Evolutionary conservation across 2,888 invertebrate genomes (phyloP).

Genomic region (Rhingia rostrata): DNA sequence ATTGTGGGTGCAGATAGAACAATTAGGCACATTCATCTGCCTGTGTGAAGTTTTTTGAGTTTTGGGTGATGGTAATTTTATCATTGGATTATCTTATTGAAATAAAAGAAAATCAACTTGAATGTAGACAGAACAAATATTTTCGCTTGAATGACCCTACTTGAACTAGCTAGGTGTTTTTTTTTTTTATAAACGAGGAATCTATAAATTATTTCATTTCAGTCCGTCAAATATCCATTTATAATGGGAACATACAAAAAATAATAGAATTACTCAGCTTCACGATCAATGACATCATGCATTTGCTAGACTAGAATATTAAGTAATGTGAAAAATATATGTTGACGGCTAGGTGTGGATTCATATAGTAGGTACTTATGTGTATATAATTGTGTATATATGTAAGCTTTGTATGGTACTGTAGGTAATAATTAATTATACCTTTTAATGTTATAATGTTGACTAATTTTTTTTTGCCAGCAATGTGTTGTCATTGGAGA

Average conservation of each 20-base stretch:
- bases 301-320: constrained; percentile 27
- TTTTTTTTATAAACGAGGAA: too few species aligned
- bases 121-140: not conserved
- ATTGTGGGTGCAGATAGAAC: constrained; percentile 20
- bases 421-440: too few species aligned
- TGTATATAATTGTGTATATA: not conserved
- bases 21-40: not conserved
- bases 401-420: too few species aligned
- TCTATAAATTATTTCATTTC: too few species aligned
- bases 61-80: constrained; percentile 15
- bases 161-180: constrained; percentile 3
- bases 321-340: constrained; percentile 9
- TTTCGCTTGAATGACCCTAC: constrained; percentile 3
- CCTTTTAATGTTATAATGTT: too few species aligned
- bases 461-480: too few species aligned
- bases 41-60: constrained; percentile 26
- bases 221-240: too few species aligned
- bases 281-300: constrained; percentile 72
- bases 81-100: not conserved
- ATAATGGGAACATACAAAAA: not conserved
- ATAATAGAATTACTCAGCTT: constrained; percentile 30
- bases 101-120: too few species aligned
- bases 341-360: not conserved
- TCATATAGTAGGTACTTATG: too few species aligned
- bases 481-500: too few species aligned